Conservation (phyloP, 2,888 invertebrate species). For the Mythimna loreyi region DNA sequence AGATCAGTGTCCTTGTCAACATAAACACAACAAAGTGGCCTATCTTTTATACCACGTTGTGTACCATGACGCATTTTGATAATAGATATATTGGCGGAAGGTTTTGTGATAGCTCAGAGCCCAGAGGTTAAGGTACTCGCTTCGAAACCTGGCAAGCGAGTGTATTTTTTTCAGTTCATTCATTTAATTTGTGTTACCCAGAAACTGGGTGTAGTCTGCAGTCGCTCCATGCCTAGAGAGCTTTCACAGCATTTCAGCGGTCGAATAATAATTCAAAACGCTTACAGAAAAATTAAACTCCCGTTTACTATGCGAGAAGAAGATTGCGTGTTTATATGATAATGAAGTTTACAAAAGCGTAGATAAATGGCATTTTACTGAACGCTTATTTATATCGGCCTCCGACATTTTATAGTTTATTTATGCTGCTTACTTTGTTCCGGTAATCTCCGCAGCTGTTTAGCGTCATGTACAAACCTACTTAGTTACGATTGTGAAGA, state of each 20-base stretch:
- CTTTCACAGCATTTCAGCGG: background rate
- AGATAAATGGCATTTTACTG: constrained; percentile 6
- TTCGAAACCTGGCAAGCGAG: too few relatives aligned
- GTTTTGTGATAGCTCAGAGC: too few relatives aligned
- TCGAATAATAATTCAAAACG: background rate
- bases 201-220: too few relatives aligned
- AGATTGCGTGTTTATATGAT: background rate
- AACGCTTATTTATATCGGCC: constrained; percentile 1
- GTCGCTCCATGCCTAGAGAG: too few relatives aligned
- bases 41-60: background rate
- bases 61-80: background rate
- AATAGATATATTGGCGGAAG: background rate
- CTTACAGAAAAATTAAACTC: background rate
- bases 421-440: constrained; percentile 16
- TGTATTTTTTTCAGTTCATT: too few relatives aligned
- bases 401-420: constrained; percentile 6
- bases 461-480: constrained; percentile 16
- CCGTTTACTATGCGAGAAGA: background rate
- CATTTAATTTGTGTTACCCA: too few relatives aligned
- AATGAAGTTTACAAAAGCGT: constrained; percentile 13
- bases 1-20: constrained; percentile 14
- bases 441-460: constrained; percentile 30
- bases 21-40: constrained; percentile 9
- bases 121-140: too few relatives aligned
- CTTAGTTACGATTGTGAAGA: constrained; percentile 3